These are phyloP conservation scores for Chrysemys picta DNA, from an alignment of 2,113 vertebrate species.

Conservation along the genomic window DNA sequence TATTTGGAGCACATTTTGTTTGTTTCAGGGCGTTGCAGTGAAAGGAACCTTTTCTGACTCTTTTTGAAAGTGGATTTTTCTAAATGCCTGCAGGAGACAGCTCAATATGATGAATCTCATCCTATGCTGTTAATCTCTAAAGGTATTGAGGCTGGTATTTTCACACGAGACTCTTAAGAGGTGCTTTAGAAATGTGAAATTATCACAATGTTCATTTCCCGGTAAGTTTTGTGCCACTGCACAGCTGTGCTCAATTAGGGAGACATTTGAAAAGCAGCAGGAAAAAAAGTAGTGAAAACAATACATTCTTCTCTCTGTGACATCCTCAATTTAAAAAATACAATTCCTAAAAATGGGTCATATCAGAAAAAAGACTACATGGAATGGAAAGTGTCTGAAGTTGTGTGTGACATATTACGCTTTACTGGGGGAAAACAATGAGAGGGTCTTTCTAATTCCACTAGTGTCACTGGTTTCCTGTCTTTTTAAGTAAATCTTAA, in stretches of 20 bases:
- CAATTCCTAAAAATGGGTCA: not conserved
- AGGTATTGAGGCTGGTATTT: constrained; percentile 62
- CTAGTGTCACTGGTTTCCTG: not conserved
- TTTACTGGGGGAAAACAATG: not conserved
- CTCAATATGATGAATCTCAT: constrained; percentile 52
- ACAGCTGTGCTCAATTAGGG: constrained; percentile 79
- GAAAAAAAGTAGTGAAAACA: not conserved
- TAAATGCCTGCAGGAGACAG: constrained; percentile 56
- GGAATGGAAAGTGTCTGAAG: not conserved
- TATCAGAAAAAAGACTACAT: not conserved
- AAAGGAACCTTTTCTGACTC: constrained; percentile 19
- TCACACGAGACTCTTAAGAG: constrained; percentile 60
- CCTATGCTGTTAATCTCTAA: constrained; percentile 46
- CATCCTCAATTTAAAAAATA: constrained; percentile 30
- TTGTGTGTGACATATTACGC: not conserved
- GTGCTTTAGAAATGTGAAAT: constrained; percentile 76
- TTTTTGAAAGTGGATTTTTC: constrained; percentile 55
- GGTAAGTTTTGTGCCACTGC: constrained; percentile 55
- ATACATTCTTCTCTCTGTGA: constrained; percentile 7
- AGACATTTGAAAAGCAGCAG: constrained; percentile 65
- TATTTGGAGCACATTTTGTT: constrained; percentile 38
- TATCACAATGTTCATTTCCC: constrained; percentile 76
- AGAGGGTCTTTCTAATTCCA: not conserved
- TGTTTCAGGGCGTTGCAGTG: constrained; percentile 48
- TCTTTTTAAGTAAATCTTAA: not conserved